A percentile compares a stretch with the other conserved stretches of the same genome.
These are phyloP conservation scores for Azorinus chamasolen DNA, from an alignment of 2,888 invertebrate species.

Conservation along the genomic window DNA sequence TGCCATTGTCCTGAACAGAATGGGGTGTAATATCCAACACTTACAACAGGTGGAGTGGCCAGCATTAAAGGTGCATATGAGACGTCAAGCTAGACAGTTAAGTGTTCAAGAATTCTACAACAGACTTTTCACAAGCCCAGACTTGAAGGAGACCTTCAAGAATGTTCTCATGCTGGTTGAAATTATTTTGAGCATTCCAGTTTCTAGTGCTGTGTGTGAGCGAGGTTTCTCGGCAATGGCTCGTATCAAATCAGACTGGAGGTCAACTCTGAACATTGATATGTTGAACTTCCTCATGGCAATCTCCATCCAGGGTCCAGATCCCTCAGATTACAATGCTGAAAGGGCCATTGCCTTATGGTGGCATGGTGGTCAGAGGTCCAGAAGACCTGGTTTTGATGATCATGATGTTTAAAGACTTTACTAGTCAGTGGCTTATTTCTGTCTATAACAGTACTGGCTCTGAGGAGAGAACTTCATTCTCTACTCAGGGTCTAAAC, in stretches of 20 bases:
- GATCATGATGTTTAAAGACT: not conserved
- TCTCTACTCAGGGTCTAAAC: no score
- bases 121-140: constrained; percentile 14
- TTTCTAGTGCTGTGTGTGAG: constrained; percentile 41
- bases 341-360: constrained; percentile 40
- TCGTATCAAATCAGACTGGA: constrained; percentile 63
- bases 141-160: constrained; percentile 15
- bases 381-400: constrained; percentile 45
- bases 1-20: constrained; percentile 13
- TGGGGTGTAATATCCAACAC: constrained; percentile 31
- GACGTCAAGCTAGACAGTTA: constrained; percentile 6
- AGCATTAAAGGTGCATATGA: constrained; percentile 32
- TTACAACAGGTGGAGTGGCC: constrained; percentile 31
- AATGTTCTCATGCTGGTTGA: constrained; percentile 39
- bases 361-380: constrained; percentile 58
- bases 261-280: constrained; percentile 34
- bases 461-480: no score
- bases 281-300: constrained; percentile 56
- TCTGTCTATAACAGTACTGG: no score
- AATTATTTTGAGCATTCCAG: constrained; percentile 31
- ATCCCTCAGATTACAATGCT: constrained; percentile 36
- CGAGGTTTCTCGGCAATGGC: constrained; percentile 63
- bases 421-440: no score
- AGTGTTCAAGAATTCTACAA: constrained; percentile 11
- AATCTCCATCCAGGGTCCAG: constrained; percentile 42